phyloP scores from a whole-genome alignment of 2,797 vertebrate species.

The Balearica regulorum region DNA sequence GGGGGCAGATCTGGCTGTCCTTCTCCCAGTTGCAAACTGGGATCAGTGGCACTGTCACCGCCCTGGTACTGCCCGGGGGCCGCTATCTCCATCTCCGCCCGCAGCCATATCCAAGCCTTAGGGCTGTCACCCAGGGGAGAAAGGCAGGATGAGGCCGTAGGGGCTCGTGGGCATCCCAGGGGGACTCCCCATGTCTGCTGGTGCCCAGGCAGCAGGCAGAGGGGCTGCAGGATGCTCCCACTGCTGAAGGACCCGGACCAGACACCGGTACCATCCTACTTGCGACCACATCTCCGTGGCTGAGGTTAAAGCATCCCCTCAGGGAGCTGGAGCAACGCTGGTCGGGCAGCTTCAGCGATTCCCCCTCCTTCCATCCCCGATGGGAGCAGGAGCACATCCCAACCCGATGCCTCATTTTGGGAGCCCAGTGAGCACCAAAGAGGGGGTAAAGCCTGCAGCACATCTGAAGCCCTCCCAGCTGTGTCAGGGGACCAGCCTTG shows the following conservation, averaged over 20 bases:
- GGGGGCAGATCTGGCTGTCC: neutral
- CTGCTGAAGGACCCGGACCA: neutral
- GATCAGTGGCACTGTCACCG: neutral
- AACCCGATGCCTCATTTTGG: neutral
- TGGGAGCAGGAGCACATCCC: neutral
- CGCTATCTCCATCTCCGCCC: neutral
- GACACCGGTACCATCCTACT: too few relatives aligned
- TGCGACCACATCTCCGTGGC: neutral
- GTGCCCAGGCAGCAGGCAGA: fast-evolving
- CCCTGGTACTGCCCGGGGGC: too few relatives aligned
- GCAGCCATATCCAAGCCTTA: neutral
- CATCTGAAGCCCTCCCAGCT: neutral
- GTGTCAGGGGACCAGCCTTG: fast-evolving
- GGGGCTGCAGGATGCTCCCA: neutral
- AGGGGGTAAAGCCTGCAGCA: neutral
- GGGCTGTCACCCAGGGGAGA: neutral
- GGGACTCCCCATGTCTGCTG: neutral
- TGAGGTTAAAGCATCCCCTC: neutral
- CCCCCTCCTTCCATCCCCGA: neutral
- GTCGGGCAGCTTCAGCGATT: fast-evolving
- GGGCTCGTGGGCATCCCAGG: fast-evolving
- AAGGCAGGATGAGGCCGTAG: neutral
- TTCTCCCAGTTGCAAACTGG: neutral
- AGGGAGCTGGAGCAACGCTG: neutral
- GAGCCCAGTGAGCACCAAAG: neutral